A percentile compares a stretch with the other conserved stretches of the same genome.
Conservation (phyloP, 1,140 invertebrate genomes). For the Drosophila azteca region DNA sequence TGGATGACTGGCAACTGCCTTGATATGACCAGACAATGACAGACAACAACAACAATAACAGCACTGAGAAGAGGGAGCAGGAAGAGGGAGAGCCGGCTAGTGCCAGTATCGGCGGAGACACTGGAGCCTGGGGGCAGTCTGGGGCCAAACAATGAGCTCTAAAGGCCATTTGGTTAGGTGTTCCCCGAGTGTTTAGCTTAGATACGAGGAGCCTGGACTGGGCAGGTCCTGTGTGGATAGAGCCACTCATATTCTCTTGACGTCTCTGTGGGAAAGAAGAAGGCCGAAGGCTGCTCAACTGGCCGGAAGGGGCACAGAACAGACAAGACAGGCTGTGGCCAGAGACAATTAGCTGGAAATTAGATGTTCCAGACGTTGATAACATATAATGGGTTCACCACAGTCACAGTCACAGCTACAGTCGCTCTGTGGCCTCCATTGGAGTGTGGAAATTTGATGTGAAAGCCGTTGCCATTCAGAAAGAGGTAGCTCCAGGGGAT, state of each 20-base stretch:
- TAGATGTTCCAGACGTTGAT: constrained; percentile 4
- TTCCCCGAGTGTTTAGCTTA: constrained; percentile 17
- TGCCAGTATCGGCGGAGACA: constrained; percentile 26
- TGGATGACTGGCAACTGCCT: constrained; percentile 48
- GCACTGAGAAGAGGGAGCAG: not conserved
- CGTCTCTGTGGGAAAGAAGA: constrained; percentile 11
- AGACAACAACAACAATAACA: constrained; percentile 6
- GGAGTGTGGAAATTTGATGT: no score
- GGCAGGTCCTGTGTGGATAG: constrained; percentile 4
- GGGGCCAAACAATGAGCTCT: constrained; percentile 21
- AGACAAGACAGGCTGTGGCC: not conserved
- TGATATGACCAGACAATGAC: constrained; percentile 58
- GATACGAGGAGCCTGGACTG: constrained; percentile 8
- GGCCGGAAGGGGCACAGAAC: not conserved
- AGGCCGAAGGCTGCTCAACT: constrained; percentile 6
- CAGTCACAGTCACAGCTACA: no score
- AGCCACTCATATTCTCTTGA: constrained; percentile 24
- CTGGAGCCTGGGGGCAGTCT: constrained; percentile 4
- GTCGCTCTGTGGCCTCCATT: no score
- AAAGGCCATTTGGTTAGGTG: constrained; percentile 24
- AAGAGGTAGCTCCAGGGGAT: no score
- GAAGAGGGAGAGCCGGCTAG: constrained; percentile 4
- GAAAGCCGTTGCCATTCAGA: no score
- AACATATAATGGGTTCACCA: no score
- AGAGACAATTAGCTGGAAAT: constrained; percentile 26